These are phyloP conservation scores for Metaphire vulgaris DNA, from an alignment of 1,140 invertebrate genomes.

Conservation along the genomic window DNA sequence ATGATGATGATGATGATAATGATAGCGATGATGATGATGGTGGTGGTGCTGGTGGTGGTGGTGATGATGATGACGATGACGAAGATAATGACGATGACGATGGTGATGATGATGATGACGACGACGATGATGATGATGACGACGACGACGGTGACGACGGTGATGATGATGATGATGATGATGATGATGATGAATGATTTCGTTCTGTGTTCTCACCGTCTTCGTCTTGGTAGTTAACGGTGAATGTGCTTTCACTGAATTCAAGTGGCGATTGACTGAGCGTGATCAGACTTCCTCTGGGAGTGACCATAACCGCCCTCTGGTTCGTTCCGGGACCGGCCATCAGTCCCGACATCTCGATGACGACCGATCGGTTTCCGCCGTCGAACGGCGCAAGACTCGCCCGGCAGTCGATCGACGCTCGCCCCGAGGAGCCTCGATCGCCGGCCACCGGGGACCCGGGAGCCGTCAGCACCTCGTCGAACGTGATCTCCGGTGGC, in stretches of 20 bases:
- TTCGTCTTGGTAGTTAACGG: conserved; percentile 7
- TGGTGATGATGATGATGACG: background rate
- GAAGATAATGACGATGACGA: background rate
- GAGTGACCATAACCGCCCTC: conserved; percentile 19
- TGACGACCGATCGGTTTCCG: background rate
- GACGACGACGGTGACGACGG: background rate
- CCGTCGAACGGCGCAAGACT: background rate
- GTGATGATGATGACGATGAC: background rate
- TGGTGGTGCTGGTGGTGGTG: background rate
- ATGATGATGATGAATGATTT: background rate
- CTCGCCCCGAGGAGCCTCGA: background rate
- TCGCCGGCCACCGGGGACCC: background rate
- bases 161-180: background rate
- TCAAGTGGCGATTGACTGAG: conserved; percentile 11
- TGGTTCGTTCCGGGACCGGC: background rate
- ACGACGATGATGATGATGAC: conserved; percentile 2
- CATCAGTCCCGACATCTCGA: background rate
- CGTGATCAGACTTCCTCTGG: conserved; percentile 4
- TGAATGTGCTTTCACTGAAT: conserved; percentile 11
- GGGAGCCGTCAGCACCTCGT: conserved; percentile 7
- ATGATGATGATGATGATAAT: background rate
- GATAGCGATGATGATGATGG: background rate
- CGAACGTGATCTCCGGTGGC: conserved; percentile 14
- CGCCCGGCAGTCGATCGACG: background rate
- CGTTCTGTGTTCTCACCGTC: background rate